Evolutionary conservation across 2,113 vertebrate genomes (phyloP).

Genomic region (Serinus canaria): DNA sequence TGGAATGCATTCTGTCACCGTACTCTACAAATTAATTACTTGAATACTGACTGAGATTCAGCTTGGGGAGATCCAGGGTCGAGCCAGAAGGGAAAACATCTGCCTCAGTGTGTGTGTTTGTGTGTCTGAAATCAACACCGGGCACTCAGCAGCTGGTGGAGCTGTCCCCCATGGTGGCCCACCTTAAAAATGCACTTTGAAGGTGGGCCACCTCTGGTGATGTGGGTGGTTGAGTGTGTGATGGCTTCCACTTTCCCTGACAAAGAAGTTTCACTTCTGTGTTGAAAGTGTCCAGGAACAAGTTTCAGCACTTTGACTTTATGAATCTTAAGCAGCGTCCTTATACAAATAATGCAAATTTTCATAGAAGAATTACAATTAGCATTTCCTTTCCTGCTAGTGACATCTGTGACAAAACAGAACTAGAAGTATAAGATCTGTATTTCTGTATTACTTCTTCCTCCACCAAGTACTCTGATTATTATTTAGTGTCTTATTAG

Average conservation of each 20-base stretch:
- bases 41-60: not conserved
- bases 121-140: not conserved
- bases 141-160: not conserved
- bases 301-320: not conserved
- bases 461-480: not conserved
- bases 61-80: not conserved
- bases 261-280: accelerated
- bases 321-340: not conserved
- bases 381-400: not conserved
- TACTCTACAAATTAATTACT: not conserved
- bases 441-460: not conserved
- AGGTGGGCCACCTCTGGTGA: too few species aligned
- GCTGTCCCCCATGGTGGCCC: not conserved
- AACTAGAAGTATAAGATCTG: not conserved
- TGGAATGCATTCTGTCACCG: not conserved
- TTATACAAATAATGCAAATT: not conserved
- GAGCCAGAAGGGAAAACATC: not conserved
- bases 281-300: not conserved
- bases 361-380: not conserved
- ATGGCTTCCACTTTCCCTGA: not conserved
- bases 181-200: too few species aligned
- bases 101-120: not conserved
- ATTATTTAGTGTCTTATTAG: not conserved
- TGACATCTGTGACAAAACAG: not conserved
- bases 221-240: not conserved